Evolutionary conservation across 2,888 invertebrate genomes (phyloP), one percentile per base, ranked within the genome.

Genomic region (Halictus ligatus): DNA sequence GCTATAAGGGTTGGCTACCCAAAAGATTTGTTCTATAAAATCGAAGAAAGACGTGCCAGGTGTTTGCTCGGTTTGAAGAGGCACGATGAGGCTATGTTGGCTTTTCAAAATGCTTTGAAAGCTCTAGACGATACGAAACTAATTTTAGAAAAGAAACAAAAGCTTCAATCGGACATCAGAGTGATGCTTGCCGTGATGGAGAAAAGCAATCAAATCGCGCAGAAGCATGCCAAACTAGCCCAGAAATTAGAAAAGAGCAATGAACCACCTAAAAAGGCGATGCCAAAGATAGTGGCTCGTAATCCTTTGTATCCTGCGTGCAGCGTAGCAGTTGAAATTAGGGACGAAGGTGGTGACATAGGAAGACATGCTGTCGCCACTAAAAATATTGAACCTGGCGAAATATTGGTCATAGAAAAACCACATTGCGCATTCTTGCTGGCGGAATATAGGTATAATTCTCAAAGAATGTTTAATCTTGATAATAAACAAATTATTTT

Each of bases 351-450:
- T 25, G 94, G 96, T 35, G 94, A 95, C 5, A 96, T 96, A 92
- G 98, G 98, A 0, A 96, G 98, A 91, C 98, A 96, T 94, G 98
- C 97, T 0, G 96, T 96, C 50, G 98, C 98, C 0, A 96, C 96
- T 0, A 96, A 96, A 83, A 96, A 97, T 91, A 97, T 98, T 15
- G 95, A 96, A 87, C 96, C 97, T 5, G 98, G 98, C 0, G 97
- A 98, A 91, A 96, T 97, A 77, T 94, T 98, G 81, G 94, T 98
- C 0, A 96, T 97, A 13, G 98, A 98, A 93, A 96, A 96, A 87
- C 97, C 98, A 1, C 97, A 97, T 92, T 97, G 97, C 81, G 96
- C 97, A 0, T 97, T 97, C 43, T 95, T 98, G 21, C 95, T 98
- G 50, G 96, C 96, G 69, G 97, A 97, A 93, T 97, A 96, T 93